Evolutionary conservation across 2,888 invertebrate species (phyloP).

Genomic region (Oscheius sp.): DNA sequence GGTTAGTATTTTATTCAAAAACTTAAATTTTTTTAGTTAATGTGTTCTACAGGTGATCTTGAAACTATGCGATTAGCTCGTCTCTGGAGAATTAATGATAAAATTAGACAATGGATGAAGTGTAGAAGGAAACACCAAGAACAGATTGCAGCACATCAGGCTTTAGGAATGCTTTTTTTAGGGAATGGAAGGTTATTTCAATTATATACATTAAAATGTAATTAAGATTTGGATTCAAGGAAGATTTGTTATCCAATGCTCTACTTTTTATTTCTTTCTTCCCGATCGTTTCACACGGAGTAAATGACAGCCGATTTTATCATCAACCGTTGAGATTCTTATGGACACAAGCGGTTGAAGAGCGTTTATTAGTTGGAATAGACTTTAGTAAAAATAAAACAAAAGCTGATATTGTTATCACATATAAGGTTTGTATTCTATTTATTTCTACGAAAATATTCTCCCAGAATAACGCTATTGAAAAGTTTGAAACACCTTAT

Average conservation of each 20-base stretch:
- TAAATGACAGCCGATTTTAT: conserved; percentile 95
- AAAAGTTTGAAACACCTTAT: conserved; percentile 34
- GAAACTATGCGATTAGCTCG: conserved; percentile 83
- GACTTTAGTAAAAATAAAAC: background rate
- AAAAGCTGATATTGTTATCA: background rate
- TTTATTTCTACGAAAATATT: background rate
- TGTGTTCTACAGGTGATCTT: conserved; percentile 90
- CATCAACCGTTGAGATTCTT: conserved; percentile 94
- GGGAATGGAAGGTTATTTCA: conserved; percentile 83
- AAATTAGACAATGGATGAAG: conserved; percentile 33
- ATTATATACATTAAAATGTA: background rate
- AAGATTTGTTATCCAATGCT: conserved; percentile 85
- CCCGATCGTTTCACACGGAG: conserved; percentile 94
- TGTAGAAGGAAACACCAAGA: conserved; percentile 85
- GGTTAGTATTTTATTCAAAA: conserved; percentile 73
- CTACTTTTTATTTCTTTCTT: conserved; percentile 91
- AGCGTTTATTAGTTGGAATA: conserved; percentile 76
- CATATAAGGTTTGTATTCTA: background rate
- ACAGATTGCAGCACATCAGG: conserved; percentile 94
- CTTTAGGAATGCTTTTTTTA: conserved; percentile 88
- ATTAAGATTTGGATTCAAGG: conserved; percentile 72
- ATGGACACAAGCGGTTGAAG: conserved; percentile 91
- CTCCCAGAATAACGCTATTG: conserved; percentile 1
- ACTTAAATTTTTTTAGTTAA: background rate
- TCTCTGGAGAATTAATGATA: conserved; percentile 76